phyloP scores from a whole-genome alignment of 1,140 invertebrate species.

The Gryllus bimaculatus region DNA sequence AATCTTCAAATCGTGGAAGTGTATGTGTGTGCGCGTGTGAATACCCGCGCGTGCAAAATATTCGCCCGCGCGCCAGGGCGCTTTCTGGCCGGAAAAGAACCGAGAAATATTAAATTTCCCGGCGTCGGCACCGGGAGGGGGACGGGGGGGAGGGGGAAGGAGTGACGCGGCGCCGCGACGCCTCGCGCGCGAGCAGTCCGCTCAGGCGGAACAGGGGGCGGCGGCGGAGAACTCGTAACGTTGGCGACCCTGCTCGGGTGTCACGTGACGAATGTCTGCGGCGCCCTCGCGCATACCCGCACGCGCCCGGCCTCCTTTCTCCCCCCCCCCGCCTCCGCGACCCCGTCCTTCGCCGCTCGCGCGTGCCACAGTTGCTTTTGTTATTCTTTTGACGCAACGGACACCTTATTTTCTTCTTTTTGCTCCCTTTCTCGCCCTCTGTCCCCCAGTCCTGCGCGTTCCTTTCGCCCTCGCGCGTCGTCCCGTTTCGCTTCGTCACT shows the following conservation, averaged over 20 bases:
- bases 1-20: too few species aligned
- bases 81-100: not conserved
- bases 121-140: not conserved
- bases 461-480: too few species aligned
- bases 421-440: not conserved
- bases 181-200: not conserved
- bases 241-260: not conserved
- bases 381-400: not conserved
- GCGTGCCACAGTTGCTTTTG: not conserved
- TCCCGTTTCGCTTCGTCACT: too few species aligned
- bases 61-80: too few species aligned
- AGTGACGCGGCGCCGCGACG: not conserved
- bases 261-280: not conserved
- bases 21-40: too few species aligned
- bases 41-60: too few species aligned
- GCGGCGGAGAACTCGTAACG: not conserved
- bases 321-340: too few species aligned
- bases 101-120: not conserved
- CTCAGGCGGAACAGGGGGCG: not conserved
- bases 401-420: not conserved
- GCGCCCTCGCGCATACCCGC: not conserved
- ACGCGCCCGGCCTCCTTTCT: not conserved
- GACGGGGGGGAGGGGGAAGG: not conserved
- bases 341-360: too few species aligned
- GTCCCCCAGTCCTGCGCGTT: not conserved